phyloP scores from a whole-genome alignment of 1,140 invertebrate species.

The Belonocnema kinseyi region DNA sequence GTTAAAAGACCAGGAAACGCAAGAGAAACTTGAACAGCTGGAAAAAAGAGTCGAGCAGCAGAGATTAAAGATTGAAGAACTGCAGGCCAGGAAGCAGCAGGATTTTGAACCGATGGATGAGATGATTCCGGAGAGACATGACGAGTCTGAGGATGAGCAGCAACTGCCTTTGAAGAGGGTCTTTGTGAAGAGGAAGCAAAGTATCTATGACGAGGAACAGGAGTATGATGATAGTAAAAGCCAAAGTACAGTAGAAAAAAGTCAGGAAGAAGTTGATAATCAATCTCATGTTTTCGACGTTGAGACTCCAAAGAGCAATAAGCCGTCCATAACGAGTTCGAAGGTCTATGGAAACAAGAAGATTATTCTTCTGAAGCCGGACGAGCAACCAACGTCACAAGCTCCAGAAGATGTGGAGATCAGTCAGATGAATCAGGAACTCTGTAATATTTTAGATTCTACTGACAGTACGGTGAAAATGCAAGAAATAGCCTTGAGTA shows the following conservation, averaged over 20 bases:
- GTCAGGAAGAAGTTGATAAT: constrained; percentile 5
- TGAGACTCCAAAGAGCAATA: background rate
- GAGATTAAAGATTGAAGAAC: constrained; percentile 70
- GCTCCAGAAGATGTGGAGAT: constrained; percentile 62
- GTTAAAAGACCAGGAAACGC: constrained; percentile 66
- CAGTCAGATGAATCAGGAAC: constrained; percentile 66
- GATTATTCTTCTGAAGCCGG: constrained; percentile 60
- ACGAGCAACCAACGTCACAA: constrained; percentile 45
- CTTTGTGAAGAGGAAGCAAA: constrained; percentile 73
- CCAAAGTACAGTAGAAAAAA: constrained; percentile 35
- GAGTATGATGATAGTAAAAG: constrained; percentile 65
- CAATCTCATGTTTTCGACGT: constrained; percentile 32
- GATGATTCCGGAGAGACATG: constrained; percentile 70
- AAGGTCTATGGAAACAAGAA: constrained; percentile 70
- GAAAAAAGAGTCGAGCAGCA: constrained; percentile 72
- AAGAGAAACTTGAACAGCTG: constrained; percentile 68
- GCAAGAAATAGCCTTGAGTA: constrained; percentile 69
- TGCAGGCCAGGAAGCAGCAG: constrained; percentile 70
- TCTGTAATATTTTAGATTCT: constrained; percentile 70
- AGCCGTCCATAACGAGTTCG: constrained; percentile 45
- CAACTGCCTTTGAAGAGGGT: constrained; percentile 72
- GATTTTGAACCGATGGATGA: constrained; percentile 69
- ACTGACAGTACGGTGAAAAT: constrained; percentile 70
- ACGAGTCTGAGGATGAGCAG: constrained; percentile 73
- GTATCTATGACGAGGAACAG: constrained; percentile 72